phyloP scores from a whole-genome alignment of 2,797 vertebrate species.

The Chlorospingus semifuscus region DNA sequence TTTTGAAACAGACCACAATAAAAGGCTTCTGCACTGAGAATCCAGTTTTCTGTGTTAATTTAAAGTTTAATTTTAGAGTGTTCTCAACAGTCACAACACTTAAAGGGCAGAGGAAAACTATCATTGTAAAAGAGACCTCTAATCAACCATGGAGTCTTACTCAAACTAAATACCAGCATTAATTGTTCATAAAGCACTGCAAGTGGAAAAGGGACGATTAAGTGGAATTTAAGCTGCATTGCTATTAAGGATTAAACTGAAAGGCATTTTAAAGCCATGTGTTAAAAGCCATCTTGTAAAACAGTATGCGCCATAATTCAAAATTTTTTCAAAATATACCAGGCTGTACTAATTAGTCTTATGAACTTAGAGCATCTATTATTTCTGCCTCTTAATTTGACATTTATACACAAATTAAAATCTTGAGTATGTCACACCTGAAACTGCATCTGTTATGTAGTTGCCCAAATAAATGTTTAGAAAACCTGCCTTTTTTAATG shows the following conservation, averaged over 20 bases:
- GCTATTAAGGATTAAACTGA: slow-evolving; percentile 37
- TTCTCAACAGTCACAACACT: neutral
- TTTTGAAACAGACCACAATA: slow-evolving; percentile 16
- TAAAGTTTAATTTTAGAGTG: slow-evolving; percentile 3
- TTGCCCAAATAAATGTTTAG: neutral
- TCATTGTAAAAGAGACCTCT: slow-evolving; percentile 8
- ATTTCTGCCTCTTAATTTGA: neutral
- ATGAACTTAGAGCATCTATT: neutral
- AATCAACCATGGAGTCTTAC: slow-evolving; percentile 10
- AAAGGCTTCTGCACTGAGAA: neutral
- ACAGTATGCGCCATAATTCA: neutral
- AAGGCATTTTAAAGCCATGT: neutral
- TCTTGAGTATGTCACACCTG: neutral
- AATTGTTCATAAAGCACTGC: slow-evolving; percentile 41
- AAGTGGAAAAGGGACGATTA: slow-evolving; percentile 45
- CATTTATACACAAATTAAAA: neutral
- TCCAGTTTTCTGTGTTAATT: neutral
- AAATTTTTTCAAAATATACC: neutral
- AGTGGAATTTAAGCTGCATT: slow-evolving; percentile 25
- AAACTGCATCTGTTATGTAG: neutral
- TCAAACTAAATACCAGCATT: slow-evolving; percentile 19
- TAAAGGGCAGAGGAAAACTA: slow-evolving; percentile 7
- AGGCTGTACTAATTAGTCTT: neutral
- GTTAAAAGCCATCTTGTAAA: slow-evolving; percentile 9
- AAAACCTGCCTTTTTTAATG: neutral